Percentiles rank a stretch among this genome's conserved stretches.
phyloP scores from a whole-genome alignment of 2,113 vertebrate genomes.

The Condylura cristata region DNA sequence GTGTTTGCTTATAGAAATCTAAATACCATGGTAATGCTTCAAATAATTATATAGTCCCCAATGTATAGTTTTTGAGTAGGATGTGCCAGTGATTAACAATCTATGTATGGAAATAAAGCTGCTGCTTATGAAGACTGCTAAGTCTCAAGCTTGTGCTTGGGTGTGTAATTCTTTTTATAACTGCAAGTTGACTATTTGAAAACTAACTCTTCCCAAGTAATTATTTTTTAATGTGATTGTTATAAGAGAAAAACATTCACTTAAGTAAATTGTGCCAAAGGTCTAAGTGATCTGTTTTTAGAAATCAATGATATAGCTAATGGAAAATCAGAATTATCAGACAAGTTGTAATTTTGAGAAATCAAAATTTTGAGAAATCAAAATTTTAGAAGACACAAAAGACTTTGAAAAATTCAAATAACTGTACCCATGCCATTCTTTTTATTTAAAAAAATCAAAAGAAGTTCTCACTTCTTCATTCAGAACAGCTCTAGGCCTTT shows the following conservation, averaged over 20 bases:
- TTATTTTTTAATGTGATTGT: background rate
- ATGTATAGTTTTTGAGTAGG: slow-evolving; percentile 74
- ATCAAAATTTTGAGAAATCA: slow-evolving; percentile 34
- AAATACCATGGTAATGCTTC: slow-evolving; percentile 67
- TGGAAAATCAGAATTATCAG: background rate
- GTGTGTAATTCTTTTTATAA: slow-evolving; percentile 72
- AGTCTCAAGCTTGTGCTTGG: slow-evolving; percentile 42
- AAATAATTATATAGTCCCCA: slow-evolving; percentile 61
- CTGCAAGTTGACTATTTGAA: slow-evolving; percentile 38
- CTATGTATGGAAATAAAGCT: slow-evolving; percentile 66
- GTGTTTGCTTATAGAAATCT: slow-evolving; percentile 46
- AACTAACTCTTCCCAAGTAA: slow-evolving; percentile 48
- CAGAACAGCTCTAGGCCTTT: background rate
- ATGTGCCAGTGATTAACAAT: slow-evolving; percentile 75
- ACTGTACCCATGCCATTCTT: background rate
- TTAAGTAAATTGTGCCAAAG: background rate
- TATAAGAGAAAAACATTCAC: background rate
- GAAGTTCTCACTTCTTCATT: background rate
- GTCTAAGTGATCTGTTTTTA: background rate
- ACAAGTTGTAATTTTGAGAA: no score
- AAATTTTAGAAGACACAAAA: slow-evolving; percentile 9
- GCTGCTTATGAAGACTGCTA: slow-evolving; percentile 52
- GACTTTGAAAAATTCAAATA: background rate
- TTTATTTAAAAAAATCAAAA: slow-evolving; percentile 4
- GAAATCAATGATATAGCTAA: background rate